Evolutionary conservation across 35 echinoderm and acorn worm species (phyloP).

Genomic region (Ptychodera flava): DNA sequence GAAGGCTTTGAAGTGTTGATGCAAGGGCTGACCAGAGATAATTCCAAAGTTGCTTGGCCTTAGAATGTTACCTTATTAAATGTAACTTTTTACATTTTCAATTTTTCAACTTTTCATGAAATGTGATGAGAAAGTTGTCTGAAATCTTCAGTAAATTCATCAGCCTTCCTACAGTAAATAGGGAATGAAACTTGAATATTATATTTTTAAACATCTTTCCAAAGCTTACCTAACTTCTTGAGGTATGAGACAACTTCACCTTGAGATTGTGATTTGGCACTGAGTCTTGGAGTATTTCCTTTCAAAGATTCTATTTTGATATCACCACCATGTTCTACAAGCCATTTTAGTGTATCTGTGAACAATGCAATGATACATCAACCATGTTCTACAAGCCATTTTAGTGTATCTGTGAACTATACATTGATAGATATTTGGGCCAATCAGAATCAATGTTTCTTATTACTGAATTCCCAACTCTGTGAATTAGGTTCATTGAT

Average conservation of each 20-base stretch:
- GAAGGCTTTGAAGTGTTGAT: no score
- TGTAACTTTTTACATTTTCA: no score
- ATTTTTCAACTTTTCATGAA: no score
- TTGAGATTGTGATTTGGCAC: slow-evolving; percentile 53
- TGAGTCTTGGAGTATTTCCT: slow-evolving; percentile 76
- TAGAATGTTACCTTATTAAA: no score
- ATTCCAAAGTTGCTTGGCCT: no score
- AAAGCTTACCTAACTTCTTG: slow-evolving; percentile 87
- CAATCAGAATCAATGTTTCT: not conserved
- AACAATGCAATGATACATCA: slow-evolving; percentile 31
- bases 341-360: slow-evolving; percentile 87
- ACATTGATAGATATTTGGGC: slow-evolving; percentile 26
- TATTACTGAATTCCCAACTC: not conserved
- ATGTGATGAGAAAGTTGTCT: no score
- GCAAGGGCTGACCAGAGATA: no score
- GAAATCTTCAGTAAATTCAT: no score
- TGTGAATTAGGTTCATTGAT: not conserved
- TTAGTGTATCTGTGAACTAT: slow-evolving; percentile 56
- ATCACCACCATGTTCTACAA: slow-evolving; percentile 71
- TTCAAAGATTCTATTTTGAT: slow-evolving; percentile 53
- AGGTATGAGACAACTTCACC: slow-evolving; percentile 73
- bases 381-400: slow-evolving; percentile 80
- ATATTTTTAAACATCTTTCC: no score
- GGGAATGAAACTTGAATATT: no score
- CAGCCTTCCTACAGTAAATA: no score